Evolutionary conservation across 2,113 vertebrate species (phyloP), one percentile per base, ranked within the genome.

Genomic region (Antechinus stuartii): DNA sequence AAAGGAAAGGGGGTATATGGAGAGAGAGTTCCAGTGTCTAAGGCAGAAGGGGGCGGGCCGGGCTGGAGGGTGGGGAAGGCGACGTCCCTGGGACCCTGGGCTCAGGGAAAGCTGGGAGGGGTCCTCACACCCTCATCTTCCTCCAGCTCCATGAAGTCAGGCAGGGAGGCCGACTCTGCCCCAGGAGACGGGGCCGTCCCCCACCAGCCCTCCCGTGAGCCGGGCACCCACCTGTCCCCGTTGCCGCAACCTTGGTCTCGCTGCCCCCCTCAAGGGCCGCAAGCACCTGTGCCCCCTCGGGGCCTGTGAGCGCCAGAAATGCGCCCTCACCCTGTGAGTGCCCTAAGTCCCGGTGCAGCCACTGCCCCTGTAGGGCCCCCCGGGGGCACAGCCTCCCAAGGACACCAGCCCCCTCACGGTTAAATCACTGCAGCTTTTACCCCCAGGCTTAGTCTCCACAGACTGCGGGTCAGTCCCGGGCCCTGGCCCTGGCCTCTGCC

Each of bases 151-250:
- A 98, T 98, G 98, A 97, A 97, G 23, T 54, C 95, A 53, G 92
- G 0, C 7, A 92, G 96, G 68, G 52, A n/a, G 19, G 46, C 96
- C 7, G 95, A 97, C 68, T 94, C 95, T 26, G 57, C 92, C 27
- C 25, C 91, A 16, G 90, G 1, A n/a, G n/a, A 0, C 23, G 96
- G 95, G n/a, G 25, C 92, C 49, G 46, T 46, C 84, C 92, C 46
- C 26, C 52, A 91, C 90, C 42, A 94, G 91, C 76, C 97, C 91
- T 93, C 30, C 68, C 23, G 89, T 90, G 35, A 92, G 96, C 54
- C 98, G 98, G 55, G 98, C 97, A 56, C 98, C 98, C 0, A 98
- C 98, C 61, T 98, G 98, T 0, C 97, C 98, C 93, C 98, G 98
- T 96, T 98, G 98, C 95, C 98, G 98, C 27, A 98, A 98, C 92